Conservation (phyloP, 2,888 invertebrate genomes). For the Vannuccia rotundouncinata region DNA sequence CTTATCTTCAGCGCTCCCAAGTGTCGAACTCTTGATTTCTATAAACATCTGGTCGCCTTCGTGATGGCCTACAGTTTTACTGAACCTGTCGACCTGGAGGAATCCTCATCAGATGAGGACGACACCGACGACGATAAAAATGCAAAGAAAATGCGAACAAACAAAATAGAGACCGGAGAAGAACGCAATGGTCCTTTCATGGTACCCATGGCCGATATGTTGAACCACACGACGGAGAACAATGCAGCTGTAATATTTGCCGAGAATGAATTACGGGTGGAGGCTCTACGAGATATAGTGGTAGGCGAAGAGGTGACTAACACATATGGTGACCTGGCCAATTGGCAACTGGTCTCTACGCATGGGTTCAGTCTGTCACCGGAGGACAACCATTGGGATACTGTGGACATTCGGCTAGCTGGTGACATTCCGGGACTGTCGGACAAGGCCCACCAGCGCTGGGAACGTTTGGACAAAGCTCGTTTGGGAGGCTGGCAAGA, state of each 20-base stretch:
- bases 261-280: conserved; percentile 50
- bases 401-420: conserved; percentile 43
- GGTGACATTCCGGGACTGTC: background rate
- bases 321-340: conserved; percentile 54
- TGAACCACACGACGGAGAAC: conserved; percentile 54
- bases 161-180: conserved; percentile 7
- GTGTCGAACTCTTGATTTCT: conserved; percentile 46
- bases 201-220: conserved; percentile 56
- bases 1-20: conserved; percentile 32
- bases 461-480: background rate
- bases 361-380: conserved; percentile 54
- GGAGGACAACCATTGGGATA: conserved; percentile 51
- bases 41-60: conserved; percentile 55
- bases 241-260: conserved; percentile 54
- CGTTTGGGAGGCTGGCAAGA: background rate
- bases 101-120: conserved; percentile 37
- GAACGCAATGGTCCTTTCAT: conserved; percentile 42
- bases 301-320: conserved; percentile 56
- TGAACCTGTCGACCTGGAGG: conserved; percentile 45
- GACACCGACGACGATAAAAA: conserved; percentile 43
- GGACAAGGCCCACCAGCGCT: background rate
- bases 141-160: conserved; percentile 40
- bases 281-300: conserved; percentile 46
- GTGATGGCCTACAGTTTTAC: conserved; percentile 58
- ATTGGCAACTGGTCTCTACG: conserved; percentile 54